Evolutionary conservation across 2,888 invertebrate genomes (phyloP), one percentile per base, ranked within the genome.

Genomic region (Netelia fuscicornis): DNA sequence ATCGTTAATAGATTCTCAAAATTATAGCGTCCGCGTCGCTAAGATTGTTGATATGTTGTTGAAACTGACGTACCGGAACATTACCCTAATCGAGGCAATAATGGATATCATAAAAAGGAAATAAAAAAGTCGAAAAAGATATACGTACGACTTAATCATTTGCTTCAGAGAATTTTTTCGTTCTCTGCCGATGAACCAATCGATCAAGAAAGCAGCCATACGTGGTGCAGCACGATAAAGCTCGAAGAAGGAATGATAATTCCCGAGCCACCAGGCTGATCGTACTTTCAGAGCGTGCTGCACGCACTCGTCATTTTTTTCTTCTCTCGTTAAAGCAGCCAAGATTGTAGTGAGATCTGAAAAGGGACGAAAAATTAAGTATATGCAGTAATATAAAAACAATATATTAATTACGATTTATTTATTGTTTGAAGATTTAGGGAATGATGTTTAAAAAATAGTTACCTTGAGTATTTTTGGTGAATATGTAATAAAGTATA

Each of bases 161-260:
- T 96, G 96, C 94, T 97, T 98, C 92, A 99, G 95, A 91, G 98
- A 99, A 90, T 95, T 95, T 94, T 98, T 98, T 92, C 99, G 95
- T 94, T 99, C 99, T 92, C 99, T 96, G 88, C 98, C 98, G 93
- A 98, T 96, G 95, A 99, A 99, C 98, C 99, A 98, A 95, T 99
- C 99, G 95, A 99, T 97, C 89, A 99, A 96, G 94, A 98, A 98
- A 81, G 98, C 98, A 65, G 98, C 97, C 99, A 99, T 99, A 92
- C 97, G 96, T 23, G 99, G 99, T 58, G 99, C 97, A 84, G 95
- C 94, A 92, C 96, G 96, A 94, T 99, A 99, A 84, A 99, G 95
- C 91, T 97, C 95, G 95, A 99, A 99, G 94, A 99, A 97, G 94
- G 96, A 97, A 94, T 98, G 97, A 94, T 98, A 98, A 95, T 99